Base-by-base conservation (phyloP, 2,888 invertebrate genomes). In the Reticulitermes lucifugus region DNA sequence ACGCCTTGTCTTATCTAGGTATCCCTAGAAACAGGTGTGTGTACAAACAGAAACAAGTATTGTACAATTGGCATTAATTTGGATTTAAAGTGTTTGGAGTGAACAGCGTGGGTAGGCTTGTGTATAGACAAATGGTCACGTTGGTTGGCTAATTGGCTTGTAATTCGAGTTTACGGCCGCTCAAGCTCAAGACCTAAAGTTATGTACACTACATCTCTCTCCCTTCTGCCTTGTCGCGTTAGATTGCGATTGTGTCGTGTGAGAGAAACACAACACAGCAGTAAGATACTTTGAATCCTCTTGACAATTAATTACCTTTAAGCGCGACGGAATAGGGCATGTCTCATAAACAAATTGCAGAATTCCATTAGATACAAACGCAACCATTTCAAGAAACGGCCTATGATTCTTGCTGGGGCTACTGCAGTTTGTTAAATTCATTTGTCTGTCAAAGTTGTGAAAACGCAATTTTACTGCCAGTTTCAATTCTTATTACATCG, bases 131-230 rank as follows among this genome's bases (percentile, higher is more conserved):
- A 60, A 59, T 70, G 41, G 65, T 70, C 70, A 22, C 41, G 12
- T 25, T 59, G 70, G 81, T 81, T 81, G 41, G n/a, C 81, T 81
- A 81, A 81, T 81, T 81, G 81, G 81, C 81, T 43, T 41, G 81
- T 81, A 81, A 81, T 70, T 65, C 46, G 81, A 12, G 65, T 81
- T 81, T 81, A 81, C 46, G 81, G 65, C 18, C 46, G 35, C 70
- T 46, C 41, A 70, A 41, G 43, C 43, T 14, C 46, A n/a, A 35
- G 60, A 80, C 41, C 35, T 80, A 60, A 60, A 55, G 35, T 80
- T 55, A 80, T 5, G 25, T 43, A 43, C 51, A 9, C 51, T 25
- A n/a, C 77, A 46, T 43, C 79, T 22, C 60, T 35, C 10, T 80
- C 65, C 25, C 65, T 65, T 25, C 65, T n/a, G n/a, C n/a, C 21